A percentile compares a stretch with the other conserved stretches of the same genome.
Evolutionary conservation across 2,113 vertebrate genomes (phyloP).

Genomic region (Rhipidura dahli): DNA sequence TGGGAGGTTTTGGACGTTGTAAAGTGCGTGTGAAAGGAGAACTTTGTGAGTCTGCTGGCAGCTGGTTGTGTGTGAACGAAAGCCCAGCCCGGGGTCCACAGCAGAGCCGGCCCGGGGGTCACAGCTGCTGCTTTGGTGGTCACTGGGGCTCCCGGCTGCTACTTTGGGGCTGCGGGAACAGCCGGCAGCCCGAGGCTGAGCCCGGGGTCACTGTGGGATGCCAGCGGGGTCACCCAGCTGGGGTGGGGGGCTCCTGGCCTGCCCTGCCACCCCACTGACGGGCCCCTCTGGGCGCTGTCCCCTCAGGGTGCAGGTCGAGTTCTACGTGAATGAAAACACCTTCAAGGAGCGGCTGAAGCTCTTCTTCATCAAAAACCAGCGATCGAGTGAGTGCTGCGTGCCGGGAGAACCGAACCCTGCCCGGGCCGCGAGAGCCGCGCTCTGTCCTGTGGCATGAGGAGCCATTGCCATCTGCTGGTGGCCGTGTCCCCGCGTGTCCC

Average conservation of each 20-base stretch:
- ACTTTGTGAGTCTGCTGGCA: neutral
- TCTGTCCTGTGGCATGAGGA: accelerated
- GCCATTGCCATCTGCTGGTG: constrained; percentile 33
- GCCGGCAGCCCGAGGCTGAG: neutral
- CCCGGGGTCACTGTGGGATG: neutral
- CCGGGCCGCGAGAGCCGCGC: accelerated
- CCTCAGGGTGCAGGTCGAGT: constrained; percentile 95
- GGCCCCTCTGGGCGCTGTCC: neutral
- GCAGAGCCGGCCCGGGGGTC: neutral
- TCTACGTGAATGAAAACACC: constrained; percentile 98
- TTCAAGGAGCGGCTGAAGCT: constrained; percentile 98
- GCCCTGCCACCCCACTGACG: accelerated
- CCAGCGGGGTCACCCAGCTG: neutral
- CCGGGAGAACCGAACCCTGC: neutral
- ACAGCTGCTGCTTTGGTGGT: neutral
- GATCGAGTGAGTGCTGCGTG: constrained; percentile 88
- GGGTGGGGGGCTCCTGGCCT: neutral
- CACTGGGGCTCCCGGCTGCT: accelerated
- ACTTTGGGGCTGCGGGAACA: neutral
- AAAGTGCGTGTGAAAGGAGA: neutral
- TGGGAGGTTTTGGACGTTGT: neutral
- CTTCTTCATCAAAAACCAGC: constrained; percentile 99
- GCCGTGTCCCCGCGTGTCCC: neutral
- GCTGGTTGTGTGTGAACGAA: neutral
- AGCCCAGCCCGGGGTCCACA: neutral